Conservation (phyloP, 1,140 invertebrate species). For the Gryon sp. region DNA sequence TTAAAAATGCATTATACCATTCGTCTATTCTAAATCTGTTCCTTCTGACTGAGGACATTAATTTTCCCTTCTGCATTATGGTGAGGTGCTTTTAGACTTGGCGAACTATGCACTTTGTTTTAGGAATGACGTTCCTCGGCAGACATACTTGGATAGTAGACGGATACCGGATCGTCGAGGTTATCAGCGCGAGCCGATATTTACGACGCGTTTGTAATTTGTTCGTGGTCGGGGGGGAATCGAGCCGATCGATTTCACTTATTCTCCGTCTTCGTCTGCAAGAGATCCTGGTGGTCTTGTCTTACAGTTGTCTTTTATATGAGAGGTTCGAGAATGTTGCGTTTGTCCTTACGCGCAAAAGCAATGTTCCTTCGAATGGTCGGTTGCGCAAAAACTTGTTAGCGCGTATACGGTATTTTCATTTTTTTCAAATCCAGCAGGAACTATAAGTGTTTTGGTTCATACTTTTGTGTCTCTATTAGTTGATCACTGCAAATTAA, state of each 20-base stretch:
- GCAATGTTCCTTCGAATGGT: constrained; percentile 34
- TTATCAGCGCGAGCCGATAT: constrained; percentile 51
- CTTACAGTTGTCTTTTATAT: constrained; percentile 46
- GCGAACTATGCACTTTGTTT: constrained; percentile 46
- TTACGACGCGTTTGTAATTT: constrained; percentile 60
- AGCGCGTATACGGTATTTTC: constrained; percentile 10
- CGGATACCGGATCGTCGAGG: constrained; percentile 56
- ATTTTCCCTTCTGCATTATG: constrained; percentile 37
- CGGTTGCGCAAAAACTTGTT: constrained; percentile 32
- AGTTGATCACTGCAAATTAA: too few relatives aligned
- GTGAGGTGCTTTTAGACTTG: constrained; percentile 14
- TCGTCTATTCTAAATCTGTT: constrained; percentile 27
- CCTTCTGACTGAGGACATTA: constrained; percentile 1
- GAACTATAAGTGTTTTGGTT: constrained; percentile 11
- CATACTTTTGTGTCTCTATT: constrained; percentile 27
- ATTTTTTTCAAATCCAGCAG: constrained; percentile 38
- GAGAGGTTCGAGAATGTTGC: constrained; percentile 25
- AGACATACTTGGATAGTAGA: constrained; percentile 53
- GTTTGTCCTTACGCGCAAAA: constrained; percentile 41
- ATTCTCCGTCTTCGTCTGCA: constrained; percentile 24
- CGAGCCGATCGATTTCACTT: constrained; percentile 57
- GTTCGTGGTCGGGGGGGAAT: constrained; percentile 37
- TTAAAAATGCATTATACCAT: constrained; percentile 18
- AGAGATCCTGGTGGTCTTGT: constrained; percentile 51
- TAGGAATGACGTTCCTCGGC: constrained; percentile 53